Evolutionary conservation across 1,140 invertebrate species (phyloP).

Genomic region (Proales similis): DNA sequence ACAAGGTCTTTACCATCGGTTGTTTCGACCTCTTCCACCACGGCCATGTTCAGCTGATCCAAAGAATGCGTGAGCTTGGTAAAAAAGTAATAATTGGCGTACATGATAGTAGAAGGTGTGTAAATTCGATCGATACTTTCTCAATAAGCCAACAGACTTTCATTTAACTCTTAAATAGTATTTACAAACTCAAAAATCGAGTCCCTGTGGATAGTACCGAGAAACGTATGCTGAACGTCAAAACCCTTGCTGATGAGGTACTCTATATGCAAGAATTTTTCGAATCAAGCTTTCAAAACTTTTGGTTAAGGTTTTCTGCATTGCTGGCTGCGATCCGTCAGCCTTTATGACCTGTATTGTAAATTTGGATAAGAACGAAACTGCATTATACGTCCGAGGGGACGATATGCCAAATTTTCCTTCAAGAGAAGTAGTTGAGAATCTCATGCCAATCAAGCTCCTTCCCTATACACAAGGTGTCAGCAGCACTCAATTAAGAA

Average conservation of each 20-base stretch:
- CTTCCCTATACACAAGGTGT: conserved; percentile 48
- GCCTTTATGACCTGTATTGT: conserved; percentile 44
- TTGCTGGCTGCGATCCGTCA: conserved; percentile 46
- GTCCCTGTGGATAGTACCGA: conserved; percentile 47
- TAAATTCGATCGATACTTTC: neutral
- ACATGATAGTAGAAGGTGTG: conserved; percentile 23
- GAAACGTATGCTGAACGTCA: conserved; percentile 47
- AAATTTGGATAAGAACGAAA: conserved; percentile 39
- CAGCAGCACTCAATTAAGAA: conserved; percentile 44
- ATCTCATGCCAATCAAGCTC: conserved; percentile 45
- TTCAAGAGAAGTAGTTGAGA: conserved; percentile 43
- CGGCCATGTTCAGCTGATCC: conserved; percentile 43
- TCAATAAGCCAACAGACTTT: neutral
- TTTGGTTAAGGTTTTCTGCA: conserved; percentile 45
- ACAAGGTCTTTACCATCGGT: conserved; percentile 47
- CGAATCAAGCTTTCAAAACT: neutral
- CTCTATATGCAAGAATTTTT: too few species aligned
- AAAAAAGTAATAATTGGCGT: conserved; percentile 42
- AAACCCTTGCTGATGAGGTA: conserved; percentile 46
- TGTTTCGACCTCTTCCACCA: conserved; percentile 49
- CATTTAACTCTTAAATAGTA: conserved; percentile 44
- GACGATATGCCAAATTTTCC: conserved; percentile 49
- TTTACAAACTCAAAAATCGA: conserved; percentile 45
- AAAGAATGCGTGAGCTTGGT: conserved; percentile 44
- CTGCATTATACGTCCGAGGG: conserved; percentile 45